phyloP scores from a whole-genome alignment of 2,113 vertebrate genomes.

The Climacteris rufus region DNA sequence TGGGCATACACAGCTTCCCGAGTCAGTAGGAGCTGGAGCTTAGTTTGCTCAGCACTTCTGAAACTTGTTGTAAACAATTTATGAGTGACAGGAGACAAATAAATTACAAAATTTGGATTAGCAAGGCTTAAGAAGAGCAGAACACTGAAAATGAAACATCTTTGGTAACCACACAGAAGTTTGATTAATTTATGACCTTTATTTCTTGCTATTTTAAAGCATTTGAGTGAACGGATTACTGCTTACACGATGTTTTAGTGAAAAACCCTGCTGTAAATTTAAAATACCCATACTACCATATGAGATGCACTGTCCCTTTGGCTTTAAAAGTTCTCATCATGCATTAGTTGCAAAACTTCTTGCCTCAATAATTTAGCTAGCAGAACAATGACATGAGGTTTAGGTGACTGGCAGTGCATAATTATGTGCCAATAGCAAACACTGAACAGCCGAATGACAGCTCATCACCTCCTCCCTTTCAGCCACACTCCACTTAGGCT shows the following conservation, averaged over 20 bases:
- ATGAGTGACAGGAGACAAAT: background rate
- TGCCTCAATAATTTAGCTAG: background rate
- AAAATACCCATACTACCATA: background rate
- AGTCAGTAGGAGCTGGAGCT: background rate
- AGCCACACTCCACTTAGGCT: background rate
- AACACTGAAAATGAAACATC: background rate
- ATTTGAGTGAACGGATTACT: background rate
- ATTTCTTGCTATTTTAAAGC: background rate
- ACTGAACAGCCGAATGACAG: background rate
- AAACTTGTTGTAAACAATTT: background rate
- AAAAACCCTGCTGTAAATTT: background rate
- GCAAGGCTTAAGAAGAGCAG: background rate
- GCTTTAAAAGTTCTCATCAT: background rate
- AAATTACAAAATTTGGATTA: background rate
- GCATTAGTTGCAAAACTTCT: background rate
- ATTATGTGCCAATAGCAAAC: background rate
- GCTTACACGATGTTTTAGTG: background rate
- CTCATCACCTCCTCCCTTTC: background rate
- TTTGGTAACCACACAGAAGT: background rate
- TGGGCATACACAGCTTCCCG: background rate
- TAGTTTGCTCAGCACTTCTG: background rate
- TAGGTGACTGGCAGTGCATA: background rate
- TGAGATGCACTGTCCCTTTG: background rate
- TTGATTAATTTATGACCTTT: background rate
- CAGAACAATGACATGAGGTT: background rate